Percentiles rank a stretch among this genome's conserved stretches.
These are phyloP conservation scores for Paedocypris micromegethes DNA, from an alignment of 2,797 vertebrate genomes.

Conservation along the genomic window DNA sequence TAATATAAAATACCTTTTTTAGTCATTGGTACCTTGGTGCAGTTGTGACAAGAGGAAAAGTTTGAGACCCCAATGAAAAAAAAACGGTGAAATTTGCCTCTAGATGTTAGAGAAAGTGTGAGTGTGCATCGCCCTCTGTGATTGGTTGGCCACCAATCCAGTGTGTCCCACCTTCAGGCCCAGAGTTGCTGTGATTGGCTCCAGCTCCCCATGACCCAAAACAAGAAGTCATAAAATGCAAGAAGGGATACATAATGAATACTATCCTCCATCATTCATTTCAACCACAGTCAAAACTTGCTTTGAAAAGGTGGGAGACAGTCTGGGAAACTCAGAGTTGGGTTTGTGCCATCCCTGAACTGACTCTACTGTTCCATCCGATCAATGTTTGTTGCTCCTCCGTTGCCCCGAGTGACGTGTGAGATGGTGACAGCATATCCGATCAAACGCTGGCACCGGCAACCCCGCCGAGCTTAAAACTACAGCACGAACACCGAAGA, in stretches of 20 bases:
- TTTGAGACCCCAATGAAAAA: too few species aligned
- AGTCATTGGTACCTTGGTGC: too few species aligned
- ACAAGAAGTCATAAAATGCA: too few species aligned
- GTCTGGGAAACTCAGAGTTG: constrained; percentile 28
- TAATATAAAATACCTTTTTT: too few species aligned
- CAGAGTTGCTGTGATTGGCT: too few species aligned
- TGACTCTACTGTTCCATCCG: constrained; percentile 29
- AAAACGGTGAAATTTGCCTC: neutral
- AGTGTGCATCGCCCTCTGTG: too few species aligned
- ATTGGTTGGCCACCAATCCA: too few species aligned
- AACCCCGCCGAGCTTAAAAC: constrained; percentile 9
- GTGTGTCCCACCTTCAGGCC: too few species aligned
- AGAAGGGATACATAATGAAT: too few species aligned
- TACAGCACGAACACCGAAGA: neutral
- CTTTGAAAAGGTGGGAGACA: neutral
- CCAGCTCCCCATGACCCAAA: too few species aligned
- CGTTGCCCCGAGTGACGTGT: constrained; percentile 18
- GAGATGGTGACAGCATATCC: constrained; percentile 22
- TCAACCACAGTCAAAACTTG: constrained; percentile 14
- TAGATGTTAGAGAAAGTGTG: neutral
- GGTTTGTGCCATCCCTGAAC: constrained; percentile 31
- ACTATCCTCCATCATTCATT: neutral
- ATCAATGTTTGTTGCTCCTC: constrained; percentile 24
- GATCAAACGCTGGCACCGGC: constrained; percentile 1
- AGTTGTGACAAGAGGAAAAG: too few species aligned